A percentile compares a stretch with the other conserved stretches of the same genome.
Evolutionary conservation across 2,113 vertebrate species (phyloP).

Genomic region (Xiphorhynchus elegans): DNA sequence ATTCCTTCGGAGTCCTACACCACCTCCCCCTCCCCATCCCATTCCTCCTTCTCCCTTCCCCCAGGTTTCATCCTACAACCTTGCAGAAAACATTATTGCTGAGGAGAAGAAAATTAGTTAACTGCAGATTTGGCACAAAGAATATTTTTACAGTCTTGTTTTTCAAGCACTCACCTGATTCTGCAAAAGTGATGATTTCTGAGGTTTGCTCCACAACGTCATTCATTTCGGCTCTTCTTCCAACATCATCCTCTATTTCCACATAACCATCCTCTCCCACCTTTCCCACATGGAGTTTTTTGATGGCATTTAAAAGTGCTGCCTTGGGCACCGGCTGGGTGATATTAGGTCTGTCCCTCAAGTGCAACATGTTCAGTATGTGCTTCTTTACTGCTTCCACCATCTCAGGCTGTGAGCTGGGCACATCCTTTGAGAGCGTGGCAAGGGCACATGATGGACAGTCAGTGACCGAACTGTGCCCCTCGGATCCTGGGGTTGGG

Average conservation of each 20-base stretch:
- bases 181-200: constrained; percentile 98
- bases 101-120: constrained; percentile 18
- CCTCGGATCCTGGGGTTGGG: constrained; percentile 80
- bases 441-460: constrained; percentile 90
- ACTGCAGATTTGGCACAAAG: constrained; percentile 32
- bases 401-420: constrained; percentile 84
- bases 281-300: constrained; percentile 94
- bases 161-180: constrained; percentile 88
- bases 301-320: constrained; percentile 95
- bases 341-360: constrained; percentile 95
- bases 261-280: constrained; percentile 92
- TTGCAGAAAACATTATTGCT: constrained; percentile 31
- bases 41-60: not conserved
- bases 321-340: constrained; percentile 94
- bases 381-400: constrained; percentile 97
- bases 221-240: constrained; percentile 81
- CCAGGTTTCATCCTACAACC: not conserved
- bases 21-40: not conserved
- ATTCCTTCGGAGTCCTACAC: constrained; percentile 17
- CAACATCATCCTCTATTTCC: constrained; percentile 93
- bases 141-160: constrained; percentile 3
- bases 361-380: constrained; percentile 94
- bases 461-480: constrained; percentile 68
- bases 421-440: constrained; percentile 83
- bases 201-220: constrained; percentile 90